Conservation (phyloP, 2,888 invertebrate genomes). For the Ethmia dodecea region DNA sequence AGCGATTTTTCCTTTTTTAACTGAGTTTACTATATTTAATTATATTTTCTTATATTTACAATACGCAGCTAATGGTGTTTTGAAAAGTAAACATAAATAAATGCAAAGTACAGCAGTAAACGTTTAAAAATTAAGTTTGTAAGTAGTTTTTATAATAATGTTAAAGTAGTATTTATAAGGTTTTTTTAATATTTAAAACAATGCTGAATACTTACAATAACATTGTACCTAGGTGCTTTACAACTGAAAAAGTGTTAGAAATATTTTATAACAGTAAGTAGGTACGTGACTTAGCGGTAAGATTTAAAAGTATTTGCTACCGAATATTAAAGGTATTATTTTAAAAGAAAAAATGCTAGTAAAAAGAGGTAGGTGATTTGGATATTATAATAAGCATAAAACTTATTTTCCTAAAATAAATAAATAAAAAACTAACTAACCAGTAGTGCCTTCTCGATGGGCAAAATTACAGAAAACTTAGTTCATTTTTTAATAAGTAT, state of each 20-base stretch:
- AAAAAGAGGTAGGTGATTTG: not conserved
- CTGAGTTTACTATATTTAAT: constrained; percentile 37
- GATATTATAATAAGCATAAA: constrained; percentile 7
- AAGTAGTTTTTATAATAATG: not conserved
- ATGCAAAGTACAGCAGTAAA: too few species aligned
- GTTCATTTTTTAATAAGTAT: constrained; percentile 42
- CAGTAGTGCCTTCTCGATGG: constrained; percentile 41
- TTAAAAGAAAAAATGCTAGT: not conserved
- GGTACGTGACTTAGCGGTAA: not conserved
- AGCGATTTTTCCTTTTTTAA: constrained; percentile 48
- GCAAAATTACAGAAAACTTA: constrained; percentile 35
- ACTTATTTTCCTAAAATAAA: constrained; percentile 38
- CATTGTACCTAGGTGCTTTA: constrained; percentile 67
- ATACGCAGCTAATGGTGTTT: constrained; percentile 27
- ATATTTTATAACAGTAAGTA: not conserved
- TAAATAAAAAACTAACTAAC: constrained; percentile 39
- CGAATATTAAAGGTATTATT: constrained; percentile 1
- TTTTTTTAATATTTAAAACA: constrained; percentile 27
- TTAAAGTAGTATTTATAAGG: not conserved
- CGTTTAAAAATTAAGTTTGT: not conserved
- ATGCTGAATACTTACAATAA: constrained; percentile 33
- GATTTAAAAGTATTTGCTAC: constrained; percentile 1
- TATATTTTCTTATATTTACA: constrained; percentile 39
- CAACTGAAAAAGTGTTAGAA: not conserved
- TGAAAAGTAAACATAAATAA: constrained; percentile 33